Percentiles rank a stretch among this genome's conserved stretches.
Evolutionary conservation across 2,113 vertebrate genomes (phyloP).

Genomic region (Ardeotis arabs): DNA sequence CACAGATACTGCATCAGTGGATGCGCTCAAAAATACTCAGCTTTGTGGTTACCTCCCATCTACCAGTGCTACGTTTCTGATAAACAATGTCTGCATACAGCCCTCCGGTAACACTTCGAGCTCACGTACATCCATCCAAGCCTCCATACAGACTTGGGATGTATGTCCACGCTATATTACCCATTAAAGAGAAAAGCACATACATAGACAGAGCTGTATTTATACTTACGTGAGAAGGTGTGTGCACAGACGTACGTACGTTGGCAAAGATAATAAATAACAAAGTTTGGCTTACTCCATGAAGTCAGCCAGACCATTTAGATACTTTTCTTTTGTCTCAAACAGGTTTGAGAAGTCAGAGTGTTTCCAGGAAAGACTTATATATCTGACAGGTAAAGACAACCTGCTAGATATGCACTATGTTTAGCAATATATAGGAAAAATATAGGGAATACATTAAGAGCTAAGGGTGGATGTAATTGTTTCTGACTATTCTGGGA

Average conservation of each 20-base stretch:
- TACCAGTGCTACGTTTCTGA: neutral
- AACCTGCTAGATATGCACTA: neutral
- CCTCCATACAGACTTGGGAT: too few species aligned
- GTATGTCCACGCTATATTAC: too few species aligned
- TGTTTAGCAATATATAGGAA: neutral
- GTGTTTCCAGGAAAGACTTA: neutral
- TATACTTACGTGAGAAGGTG: neutral
- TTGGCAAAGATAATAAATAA: neutral
- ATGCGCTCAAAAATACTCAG: neutral
- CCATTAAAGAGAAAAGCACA: neutral
- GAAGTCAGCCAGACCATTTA: neutral
- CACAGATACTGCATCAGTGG: too few species aligned
- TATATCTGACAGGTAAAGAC: neutral
- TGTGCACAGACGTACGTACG: rapidly evolving
- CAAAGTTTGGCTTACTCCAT: neutral
- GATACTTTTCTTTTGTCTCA: neutral
- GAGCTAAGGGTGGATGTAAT: neutral
- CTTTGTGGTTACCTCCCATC: neutral
- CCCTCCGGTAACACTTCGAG: neutral
- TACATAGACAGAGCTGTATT: neutral
- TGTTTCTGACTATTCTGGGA: neutral
- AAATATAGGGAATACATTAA: neutral
- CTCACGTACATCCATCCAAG: rapidly evolving
- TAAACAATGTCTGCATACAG: rapidly evolving
- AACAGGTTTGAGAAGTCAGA: neutral